Percentiles rank a stretch among this genome's conserved stretches.
phyloP scores from a whole-genome alignment of 2,113 vertebrate genomes.

The Rhodinocichla rosea region DNA sequence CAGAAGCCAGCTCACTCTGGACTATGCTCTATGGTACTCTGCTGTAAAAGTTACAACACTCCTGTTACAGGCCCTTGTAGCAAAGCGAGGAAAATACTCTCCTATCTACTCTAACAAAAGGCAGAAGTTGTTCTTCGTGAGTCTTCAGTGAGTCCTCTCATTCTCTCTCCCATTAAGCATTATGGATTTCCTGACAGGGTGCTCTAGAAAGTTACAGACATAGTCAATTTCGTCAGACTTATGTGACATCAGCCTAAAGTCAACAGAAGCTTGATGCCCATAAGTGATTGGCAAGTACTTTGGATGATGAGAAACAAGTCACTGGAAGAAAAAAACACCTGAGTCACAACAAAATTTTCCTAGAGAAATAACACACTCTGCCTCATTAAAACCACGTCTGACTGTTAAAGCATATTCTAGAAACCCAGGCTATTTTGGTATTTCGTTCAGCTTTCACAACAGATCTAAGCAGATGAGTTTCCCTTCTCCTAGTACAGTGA shows the following conservation, averaged over 20 bases:
- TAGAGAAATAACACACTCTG: neutral
- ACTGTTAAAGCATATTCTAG: conserved; percentile 18
- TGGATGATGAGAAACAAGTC: conserved; percentile 27
- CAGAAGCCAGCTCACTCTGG: neutral
- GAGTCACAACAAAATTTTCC: conserved; percentile 40
- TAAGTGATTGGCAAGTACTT: conserved; percentile 20
- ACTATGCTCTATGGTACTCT: neutral
- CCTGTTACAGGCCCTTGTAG: neutral
- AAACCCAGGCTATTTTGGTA: conserved; percentile 2
- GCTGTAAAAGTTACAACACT: neutral
- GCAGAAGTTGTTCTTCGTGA: neutral
- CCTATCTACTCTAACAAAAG: neutral
- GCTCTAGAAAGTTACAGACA: conserved; percentile 8
- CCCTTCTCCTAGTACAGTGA: neutral
- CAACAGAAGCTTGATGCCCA: neutral
- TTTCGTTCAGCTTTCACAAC: conserved; percentile 6
- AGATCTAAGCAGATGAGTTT: neutral
- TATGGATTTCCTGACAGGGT: neutral
- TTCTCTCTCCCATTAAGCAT: neutral
- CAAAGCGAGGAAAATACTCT: neutral
- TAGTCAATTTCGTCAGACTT: neutral
- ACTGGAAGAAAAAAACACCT: conserved; percentile 35
- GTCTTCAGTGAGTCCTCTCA: neutral
- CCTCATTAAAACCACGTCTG: conserved; percentile 16
- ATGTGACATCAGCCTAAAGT: neutral